Evolutionary conservation across 2,797 vertebrate genomes (phyloP), one percentile per base, ranked within the genome.

Genomic region (Limnodromus scolopaceus): DNA sequence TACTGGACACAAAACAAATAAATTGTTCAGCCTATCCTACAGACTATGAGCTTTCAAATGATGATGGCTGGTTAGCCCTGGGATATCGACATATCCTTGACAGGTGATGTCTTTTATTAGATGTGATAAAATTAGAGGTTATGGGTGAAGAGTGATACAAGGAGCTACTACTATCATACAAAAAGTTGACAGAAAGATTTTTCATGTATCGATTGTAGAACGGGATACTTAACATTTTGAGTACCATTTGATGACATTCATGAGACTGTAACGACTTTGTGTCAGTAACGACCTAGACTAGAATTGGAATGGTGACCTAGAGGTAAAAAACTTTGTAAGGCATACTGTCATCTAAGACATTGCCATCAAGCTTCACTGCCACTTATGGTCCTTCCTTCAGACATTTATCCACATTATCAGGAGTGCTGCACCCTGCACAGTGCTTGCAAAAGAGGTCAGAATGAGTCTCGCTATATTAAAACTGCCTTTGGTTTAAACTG

Each of bases 181-280:
- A 74, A 75, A 81, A 81, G 66, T 1, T 82, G 83, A 84, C 39
- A 38, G 83, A 10, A 13, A 75, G 41, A 51, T 84, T 68, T 84
- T 74, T 88, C 74, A 38, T 9, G 54, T 49, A 71, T 63, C 17
- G 34, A 8, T 2, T 76, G 79, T 11, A 39, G 65, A 92, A 87
- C 1, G 8, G 58, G 54, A 43, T 10, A 69, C 63, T 95, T 89
- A 41, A 93, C 93, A 92, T 95, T 96, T 86, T 41, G 36, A 96
- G 66, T 17, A 84, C 48, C 69, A 38, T 86, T 76, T 90, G 91
- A 51, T 55, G 74, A 6, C 79, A 76, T 74, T 93, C 65, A 88
- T 51, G 85, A 90, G 89, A 41, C 38, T 46, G 38, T 86, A 87
- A 96, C 1, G 54, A 45, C 53, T 89, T 72, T 49, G 72, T 76